Conservation (phyloP, 2,888 invertebrate species). For the Leptinotarsa juncta region DNA sequence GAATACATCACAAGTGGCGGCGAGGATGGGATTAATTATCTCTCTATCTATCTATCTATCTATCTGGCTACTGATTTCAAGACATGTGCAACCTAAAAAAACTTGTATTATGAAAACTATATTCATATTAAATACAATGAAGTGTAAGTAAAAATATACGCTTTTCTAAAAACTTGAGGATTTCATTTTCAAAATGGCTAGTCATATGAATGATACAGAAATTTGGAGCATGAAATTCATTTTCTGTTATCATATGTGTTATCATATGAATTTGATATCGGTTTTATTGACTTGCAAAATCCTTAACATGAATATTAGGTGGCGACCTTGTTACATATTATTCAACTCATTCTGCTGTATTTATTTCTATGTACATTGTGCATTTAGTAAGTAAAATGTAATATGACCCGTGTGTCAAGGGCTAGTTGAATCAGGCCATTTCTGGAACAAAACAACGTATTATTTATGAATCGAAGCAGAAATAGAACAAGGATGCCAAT, state of each 20-base stretch:
- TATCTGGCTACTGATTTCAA: too few relatives aligned
- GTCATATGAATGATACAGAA: too few relatives aligned
- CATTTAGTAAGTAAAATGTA: slow-evolving; percentile 32
- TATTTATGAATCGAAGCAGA: slow-evolving; percentile 13
- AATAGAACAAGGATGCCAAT: not conserved
- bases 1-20: too few relatives aligned
- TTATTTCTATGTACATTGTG: slow-evolving; percentile 22
- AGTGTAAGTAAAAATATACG: too few relatives aligned
- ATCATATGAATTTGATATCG: slow-evolving; percentile 20
- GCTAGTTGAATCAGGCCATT: slow-evolving; percentile 31
- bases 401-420: slow-evolving; percentile 43
- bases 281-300: slow-evolving; percentile 27
- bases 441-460: slow-evolving; percentile 25
- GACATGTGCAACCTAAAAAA: too few relatives aligned
- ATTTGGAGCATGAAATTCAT: too few relatives aligned
- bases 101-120: too few relatives aligned
- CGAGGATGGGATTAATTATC: too few relatives aligned
- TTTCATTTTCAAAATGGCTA: too few relatives aligned
- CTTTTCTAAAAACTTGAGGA: too few relatives aligned
- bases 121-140: too few relatives aligned
- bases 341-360: slow-evolving; percentile 19
- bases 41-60: too few relatives aligned
- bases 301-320: slow-evolving; percentile 45
- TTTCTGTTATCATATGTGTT: slow-evolving; percentile 18
- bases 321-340: slow-evolving; percentile 42